A percentile compares a stretch with the other conserved stretches of the same genome.
Evolutionary conservation across 1,140 invertebrate species (phyloP).

Genomic region (Zaprionus nigranus): DNA sequence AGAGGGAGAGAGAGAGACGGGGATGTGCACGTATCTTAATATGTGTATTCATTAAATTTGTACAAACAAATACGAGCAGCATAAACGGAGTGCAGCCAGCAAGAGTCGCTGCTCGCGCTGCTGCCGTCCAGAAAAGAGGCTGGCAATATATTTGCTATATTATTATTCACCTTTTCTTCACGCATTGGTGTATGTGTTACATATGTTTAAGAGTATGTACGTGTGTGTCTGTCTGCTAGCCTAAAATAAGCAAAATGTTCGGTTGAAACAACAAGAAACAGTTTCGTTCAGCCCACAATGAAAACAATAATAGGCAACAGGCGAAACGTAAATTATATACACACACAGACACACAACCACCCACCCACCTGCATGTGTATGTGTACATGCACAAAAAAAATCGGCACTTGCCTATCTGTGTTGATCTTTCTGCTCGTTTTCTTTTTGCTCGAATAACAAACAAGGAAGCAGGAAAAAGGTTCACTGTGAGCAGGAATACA

Average conservation of each 20-base stretch:
- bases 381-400: conserved; percentile 38
- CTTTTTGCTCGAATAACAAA: conserved; percentile 39
- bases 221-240: conserved; percentile 27
- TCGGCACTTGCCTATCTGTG: conserved; percentile 75
- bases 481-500: conserved; percentile 49
- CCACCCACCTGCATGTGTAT: not conserved
- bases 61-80: conserved; percentile 79
- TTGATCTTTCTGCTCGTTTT: conserved; percentile 77
- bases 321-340: conserved; percentile 24
- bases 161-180: conserved; percentile 61
- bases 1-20: not conserved
- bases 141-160: conserved; percentile 61
- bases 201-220: not conserved
- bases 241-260: conserved; percentile 68
- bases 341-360: not conserved
- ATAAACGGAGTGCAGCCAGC: conserved; percentile 65
- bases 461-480: conserved; percentile 32
- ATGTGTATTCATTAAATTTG: conserved; percentile 83
- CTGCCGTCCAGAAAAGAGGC: conserved; percentile 18
- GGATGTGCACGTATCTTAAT: conserved; percentile 30
- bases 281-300: conserved; percentile 74
- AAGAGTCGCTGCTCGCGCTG: conserved; percentile 35
- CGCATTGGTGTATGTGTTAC: conserved; percentile 31
- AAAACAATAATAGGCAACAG: conserved; percentile 62
- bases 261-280: conserved; percentile 79